These are phyloP conservation scores for Raja brachyura DNA, from an alignment of 2,113 vertebrate genomes.

Conservation along the genomic window DNA sequence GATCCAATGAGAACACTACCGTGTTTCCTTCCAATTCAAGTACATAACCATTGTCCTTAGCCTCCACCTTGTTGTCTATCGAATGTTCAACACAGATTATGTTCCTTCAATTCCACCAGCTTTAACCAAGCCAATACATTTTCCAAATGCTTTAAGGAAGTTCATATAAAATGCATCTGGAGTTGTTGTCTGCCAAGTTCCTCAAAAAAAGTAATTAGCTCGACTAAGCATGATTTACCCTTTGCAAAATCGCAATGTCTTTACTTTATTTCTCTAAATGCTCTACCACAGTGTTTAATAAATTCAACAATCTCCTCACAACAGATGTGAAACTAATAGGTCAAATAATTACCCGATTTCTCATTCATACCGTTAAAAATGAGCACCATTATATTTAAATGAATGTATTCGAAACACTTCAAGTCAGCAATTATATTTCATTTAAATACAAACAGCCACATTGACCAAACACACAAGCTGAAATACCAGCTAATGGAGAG, in stretches of 20 bases:
- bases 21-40: neutral
- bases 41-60: neutral
- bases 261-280: neutral
- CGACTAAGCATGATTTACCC: no score
- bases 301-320: neutral
- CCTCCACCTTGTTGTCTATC: neutral
- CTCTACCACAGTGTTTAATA: no score
- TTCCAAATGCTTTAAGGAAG: no score
- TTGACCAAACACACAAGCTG: neutral
- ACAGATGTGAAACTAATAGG: neutral
- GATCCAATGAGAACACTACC: no score
- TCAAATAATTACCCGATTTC: neutral
- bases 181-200: no score
- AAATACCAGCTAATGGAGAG: neutral
- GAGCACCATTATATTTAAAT: neutral
- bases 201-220: no score
- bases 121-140: no score
- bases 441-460: neutral
- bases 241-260: no score
- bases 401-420: neutral
- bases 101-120: neutral
- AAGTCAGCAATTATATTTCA: neutral
- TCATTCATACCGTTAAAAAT: neutral
- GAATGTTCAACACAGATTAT: neutral
- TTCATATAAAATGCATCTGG: no score